Evolutionary conservation across 2,113 vertebrate genomes (phyloP), one percentile per base, ranked within the genome.

Genomic region (Coreoperca whiteheadi): DNA sequence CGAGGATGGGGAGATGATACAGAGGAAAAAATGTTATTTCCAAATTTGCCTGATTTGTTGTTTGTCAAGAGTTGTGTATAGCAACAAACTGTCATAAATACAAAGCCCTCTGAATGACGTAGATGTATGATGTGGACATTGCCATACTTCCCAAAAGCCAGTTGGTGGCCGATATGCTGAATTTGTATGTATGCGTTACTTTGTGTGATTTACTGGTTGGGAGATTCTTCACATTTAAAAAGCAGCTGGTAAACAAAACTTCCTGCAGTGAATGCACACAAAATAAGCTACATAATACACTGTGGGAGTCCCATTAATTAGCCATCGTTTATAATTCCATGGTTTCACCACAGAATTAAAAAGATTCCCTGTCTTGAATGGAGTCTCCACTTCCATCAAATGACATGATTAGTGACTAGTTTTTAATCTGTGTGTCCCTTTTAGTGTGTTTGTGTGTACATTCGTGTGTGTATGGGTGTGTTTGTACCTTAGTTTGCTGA

Each of bases 401-500:
- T 43, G 1, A 3, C 4, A 61, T 50, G 37, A 67, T 30, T 39
- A 50, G 25, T 23, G 14, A 61, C 28, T 28, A n/a, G 2, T 67
- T 56, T 56, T 30, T 59, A 23, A n/a, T 37, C 32, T 82, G 60
- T 43, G 14, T 32, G 28, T 63, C 21, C 5, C 48, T 77, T 12
- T 20, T 61, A 14, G 14, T 63, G 53, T 46, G n/a, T 71, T 9
- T 68, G 28, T 73, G 5, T 43, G 18, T 21, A 23, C 2, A 28
- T 77, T 7, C 0, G 48, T 28, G 28, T 37, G 6, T 48, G 61
- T 25, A 41, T 53, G 20, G 30, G 30, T 57, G 41, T 66, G 59
- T 71, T 20, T 43, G 51, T 80, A 98, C 98, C 96, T 99, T 99
- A 8, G 98, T 99, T 90, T 96, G 97, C 64, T 98, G 97, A 82